Evolutionary conservation across 2,888 invertebrate genomes (phyloP).

Genomic region (Caenorhabditis sp.): DNA sequence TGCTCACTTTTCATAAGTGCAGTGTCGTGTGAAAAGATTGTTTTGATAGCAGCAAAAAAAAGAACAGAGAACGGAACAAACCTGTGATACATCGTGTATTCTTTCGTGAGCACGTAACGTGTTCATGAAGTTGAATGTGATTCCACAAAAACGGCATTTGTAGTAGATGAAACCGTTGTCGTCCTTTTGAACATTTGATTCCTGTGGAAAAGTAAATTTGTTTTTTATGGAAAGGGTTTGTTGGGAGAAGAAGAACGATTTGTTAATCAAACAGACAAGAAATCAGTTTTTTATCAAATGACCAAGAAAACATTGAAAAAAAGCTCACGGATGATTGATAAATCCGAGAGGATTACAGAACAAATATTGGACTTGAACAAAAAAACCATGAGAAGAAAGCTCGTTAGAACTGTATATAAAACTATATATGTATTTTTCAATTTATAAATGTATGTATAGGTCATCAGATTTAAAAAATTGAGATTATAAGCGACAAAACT

Average conservation of each 20-base stretch:
- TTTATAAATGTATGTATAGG: too few relatives aligned
- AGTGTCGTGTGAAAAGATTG: background rate
- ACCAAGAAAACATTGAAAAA: background rate
- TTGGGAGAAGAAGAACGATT: background rate
- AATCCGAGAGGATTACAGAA: too few relatives aligned
- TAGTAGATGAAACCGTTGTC: slow-evolving; percentile 68
- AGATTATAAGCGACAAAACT: too few relatives aligned
- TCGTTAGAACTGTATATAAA: too few relatives aligned
- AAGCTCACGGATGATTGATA: too few relatives aligned
- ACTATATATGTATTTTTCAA: too few relatives aligned
- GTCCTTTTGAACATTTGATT: slow-evolving; percentile 54
- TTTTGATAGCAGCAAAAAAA: background rate
- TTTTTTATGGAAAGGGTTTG: background rate
- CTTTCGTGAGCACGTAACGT: slow-evolving; percentile 70
- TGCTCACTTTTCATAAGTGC: background rate
- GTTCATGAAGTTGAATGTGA: slow-evolving; percentile 70
- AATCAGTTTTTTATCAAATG: background rate
- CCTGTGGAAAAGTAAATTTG: slow-evolving; percentile 13
- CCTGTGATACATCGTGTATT: slow-evolving; percentile 67
- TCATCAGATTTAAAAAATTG: too few relatives aligned
- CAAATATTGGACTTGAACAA: too few relatives aligned
- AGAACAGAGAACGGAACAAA: slow-evolving; percentile 13
- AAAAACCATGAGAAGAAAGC: too few relatives aligned
- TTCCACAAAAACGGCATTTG: slow-evolving; percentile 70
- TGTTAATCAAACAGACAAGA: background rate